These are phyloP conservation scores for Martes martes DNA, from an alignment of 2,113 vertebrate species.

Conservation along the genomic window DNA sequence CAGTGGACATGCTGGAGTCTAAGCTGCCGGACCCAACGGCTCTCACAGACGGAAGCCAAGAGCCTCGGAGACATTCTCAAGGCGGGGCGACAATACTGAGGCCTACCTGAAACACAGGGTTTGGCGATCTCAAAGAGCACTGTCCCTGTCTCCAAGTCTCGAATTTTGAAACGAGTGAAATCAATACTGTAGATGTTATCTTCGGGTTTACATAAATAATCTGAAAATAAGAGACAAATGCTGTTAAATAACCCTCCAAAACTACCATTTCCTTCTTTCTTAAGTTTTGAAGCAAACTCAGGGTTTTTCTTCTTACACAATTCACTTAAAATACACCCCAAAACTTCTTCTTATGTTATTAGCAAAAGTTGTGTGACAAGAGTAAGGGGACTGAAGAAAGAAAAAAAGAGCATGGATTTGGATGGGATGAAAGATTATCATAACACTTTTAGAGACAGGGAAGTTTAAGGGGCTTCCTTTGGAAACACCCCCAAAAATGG, in stretches of 20 bases:
- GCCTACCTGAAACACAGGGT: constrained; percentile 91
- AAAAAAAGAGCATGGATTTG: background rate
- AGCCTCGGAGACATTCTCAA: background rate
- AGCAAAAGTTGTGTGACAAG: background rate
- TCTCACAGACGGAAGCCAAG: background rate
- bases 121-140: constrained; percentile 99
- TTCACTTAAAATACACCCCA: background rate
- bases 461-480: background rate
- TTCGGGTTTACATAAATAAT: constrained; percentile 96
- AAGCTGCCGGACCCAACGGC: fast-evolving
- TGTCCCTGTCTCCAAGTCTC: constrained; percentile 95
- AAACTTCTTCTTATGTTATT: background rate
- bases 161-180: constrained; percentile 98
- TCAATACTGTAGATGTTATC: constrained; percentile 97
- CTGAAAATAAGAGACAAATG: constrained; percentile 77
- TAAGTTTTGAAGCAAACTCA: constrained; percentile 7
- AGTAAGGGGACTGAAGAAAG: background rate
- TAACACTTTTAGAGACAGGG: background rate
- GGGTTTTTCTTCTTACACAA: background rate
- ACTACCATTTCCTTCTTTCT: background rate
- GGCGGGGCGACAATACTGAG: background rate
- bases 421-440: background rate
- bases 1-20: background rate
- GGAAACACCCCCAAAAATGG: background rate
- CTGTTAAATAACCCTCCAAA: background rate